phyloP scores from a whole-genome alignment of 2,797 vertebrate genomes.

The Tauraco hartlaubi region DNA sequence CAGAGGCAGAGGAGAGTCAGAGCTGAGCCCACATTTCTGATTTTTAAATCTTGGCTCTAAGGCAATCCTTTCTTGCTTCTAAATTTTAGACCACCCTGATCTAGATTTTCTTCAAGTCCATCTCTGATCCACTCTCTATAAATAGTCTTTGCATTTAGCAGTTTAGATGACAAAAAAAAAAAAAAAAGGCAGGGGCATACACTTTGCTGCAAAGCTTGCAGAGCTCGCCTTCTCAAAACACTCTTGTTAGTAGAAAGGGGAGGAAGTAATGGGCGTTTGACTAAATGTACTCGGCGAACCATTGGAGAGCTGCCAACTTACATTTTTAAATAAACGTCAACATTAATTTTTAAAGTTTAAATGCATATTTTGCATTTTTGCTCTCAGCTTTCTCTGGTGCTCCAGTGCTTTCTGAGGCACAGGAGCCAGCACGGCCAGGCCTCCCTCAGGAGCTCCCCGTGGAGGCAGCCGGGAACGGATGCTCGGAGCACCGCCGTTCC shows the following conservation, averaged over 20 bases:
- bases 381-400: background rate
- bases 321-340: slow-evolving; percentile 64
- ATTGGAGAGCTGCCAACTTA: slow-evolving; percentile 51
- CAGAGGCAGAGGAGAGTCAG: background rate
- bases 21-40: background rate
- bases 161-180: background rate
- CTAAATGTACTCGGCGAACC: slow-evolving; percentile 49
- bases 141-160: slow-evolving; percentile 54
- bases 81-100: slow-evolving; percentile 15
- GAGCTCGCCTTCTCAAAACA: slow-evolving; percentile 55
- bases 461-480: slow-evolving; percentile 28
- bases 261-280: slow-evolving; percentile 64
- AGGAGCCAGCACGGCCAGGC: background rate
- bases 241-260: slow-evolving; percentile 46
- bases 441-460: slow-evolving; percentile 28
- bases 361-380: slow-evolving; percentile 46
- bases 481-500: background rate
- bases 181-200: background rate
- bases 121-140: slow-evolving; percentile 46
- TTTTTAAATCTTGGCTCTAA: background rate
- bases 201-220: slow-evolving; percentile 6
- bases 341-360: slow-evolving; percentile 71
- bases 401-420: background rate
- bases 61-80: background rate
- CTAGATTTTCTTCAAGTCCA: slow-evolving; percentile 28